A percentile compares a stretch with the other conserved stretches of the same genome.
phyloP scores from a whole-genome alignment of 2,888 invertebrate genomes.

The Bedellia somnulentella region DNA sequence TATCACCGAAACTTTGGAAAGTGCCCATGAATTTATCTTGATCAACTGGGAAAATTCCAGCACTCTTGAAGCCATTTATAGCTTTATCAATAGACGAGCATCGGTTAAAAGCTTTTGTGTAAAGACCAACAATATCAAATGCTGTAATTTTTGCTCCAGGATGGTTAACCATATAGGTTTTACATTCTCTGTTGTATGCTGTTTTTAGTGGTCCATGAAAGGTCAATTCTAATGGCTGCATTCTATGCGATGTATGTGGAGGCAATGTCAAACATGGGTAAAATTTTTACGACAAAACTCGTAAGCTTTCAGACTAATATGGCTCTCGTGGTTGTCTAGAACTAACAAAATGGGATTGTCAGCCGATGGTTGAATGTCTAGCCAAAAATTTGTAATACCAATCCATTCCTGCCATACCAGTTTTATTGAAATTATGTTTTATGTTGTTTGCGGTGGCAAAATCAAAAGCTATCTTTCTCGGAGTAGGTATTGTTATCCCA shows the following conservation, averaged over 20 bases:
- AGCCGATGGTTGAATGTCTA: slow-evolving; percentile 12
- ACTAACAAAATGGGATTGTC: slow-evolving; percentile 14
- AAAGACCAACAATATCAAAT: slow-evolving; percentile 14
- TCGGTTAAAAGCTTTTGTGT: slow-evolving; percentile 13
- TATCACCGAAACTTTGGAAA: slow-evolving; percentile 1
- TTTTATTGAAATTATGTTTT: slow-evolving; percentile 13
- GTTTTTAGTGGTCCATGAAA: slow-evolving; percentile 16
- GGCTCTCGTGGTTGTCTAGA: slow-evolving; percentile 16
- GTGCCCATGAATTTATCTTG: slow-evolving; percentile 6
- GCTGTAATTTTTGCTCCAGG: slow-evolving; percentile 12
- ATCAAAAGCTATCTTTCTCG: slow-evolving; percentile 13
- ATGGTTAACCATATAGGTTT: slow-evolving; percentile 10
- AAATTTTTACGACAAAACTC: slow-evolving; percentile 13
- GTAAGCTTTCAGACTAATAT: slow-evolving; percentile 13
- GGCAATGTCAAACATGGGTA: slow-evolving; percentile 16
- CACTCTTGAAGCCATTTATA: slow-evolving; percentile 11
- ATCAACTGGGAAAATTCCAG: slow-evolving; percentile 10
- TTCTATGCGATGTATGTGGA: slow-evolving; percentile 16
- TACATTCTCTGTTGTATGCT: slow-evolving; percentile 13
- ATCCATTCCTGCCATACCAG: slow-evolving; percentile 14
- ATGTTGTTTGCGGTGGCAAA: slow-evolving; percentile 13
- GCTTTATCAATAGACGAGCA: slow-evolving; percentile 13
- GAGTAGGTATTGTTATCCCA: too few relatives aligned
- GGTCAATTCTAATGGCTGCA: slow-evolving; percentile 12
- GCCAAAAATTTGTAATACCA: slow-evolving; percentile 16